A percentile compares a stretch with the other conserved stretches of the same genome.
Evolutionary conservation across 2,888 invertebrate species (phyloP).

Genomic region (Molorchus minor): DNA sequence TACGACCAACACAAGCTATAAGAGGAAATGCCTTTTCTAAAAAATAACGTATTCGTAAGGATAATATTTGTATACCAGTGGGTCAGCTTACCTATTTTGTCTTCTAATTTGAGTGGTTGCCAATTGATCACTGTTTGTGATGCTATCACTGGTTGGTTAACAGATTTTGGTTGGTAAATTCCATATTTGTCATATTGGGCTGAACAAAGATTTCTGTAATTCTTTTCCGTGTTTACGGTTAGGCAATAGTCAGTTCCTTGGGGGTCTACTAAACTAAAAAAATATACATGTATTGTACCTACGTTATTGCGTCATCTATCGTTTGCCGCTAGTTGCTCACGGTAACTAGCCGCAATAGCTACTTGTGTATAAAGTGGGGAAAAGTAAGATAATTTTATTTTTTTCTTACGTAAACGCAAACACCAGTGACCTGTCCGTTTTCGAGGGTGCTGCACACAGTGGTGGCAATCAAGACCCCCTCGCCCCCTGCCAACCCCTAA

Average conservation of each 20-base stretch:
- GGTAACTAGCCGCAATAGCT: too few relatives aligned
- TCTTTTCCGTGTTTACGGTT: constrained; percentile 62
- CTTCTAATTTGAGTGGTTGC: constrained; percentile 21
- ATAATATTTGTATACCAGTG: too few relatives aligned
- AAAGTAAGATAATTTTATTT: too few relatives aligned
- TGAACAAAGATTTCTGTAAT: constrained; percentile 64
- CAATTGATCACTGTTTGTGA: constrained; percentile 40
- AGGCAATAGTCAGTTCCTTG: constrained; percentile 66
- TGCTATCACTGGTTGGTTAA: constrained; percentile 28
- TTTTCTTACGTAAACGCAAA: too few relatives aligned
- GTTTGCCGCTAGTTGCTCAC: too few relatives aligned
- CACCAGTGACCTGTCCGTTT: too few relatives aligned
- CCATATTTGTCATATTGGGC: constrained; percentile 58
- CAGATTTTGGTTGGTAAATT: constrained; percentile 28
- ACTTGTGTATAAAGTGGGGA: too few relatives aligned
- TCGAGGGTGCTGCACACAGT: too few relatives aligned
- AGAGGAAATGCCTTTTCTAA: constrained; percentile 36
- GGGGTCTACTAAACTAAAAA: constrained; percentile 63
- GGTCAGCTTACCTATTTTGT: constrained; percentile 6
- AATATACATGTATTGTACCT: too few relatives aligned
- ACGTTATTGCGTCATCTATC: too few relatives aligned
- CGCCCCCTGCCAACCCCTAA: too few relatives aligned
- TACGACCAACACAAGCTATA: constrained; percentile 64
- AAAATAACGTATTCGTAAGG: neutral
- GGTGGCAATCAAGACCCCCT: too few relatives aligned